Base-by-base conservation (phyloP, 2,797 vertebrate genomes). In the Pangasius mekongensis region DNA sequence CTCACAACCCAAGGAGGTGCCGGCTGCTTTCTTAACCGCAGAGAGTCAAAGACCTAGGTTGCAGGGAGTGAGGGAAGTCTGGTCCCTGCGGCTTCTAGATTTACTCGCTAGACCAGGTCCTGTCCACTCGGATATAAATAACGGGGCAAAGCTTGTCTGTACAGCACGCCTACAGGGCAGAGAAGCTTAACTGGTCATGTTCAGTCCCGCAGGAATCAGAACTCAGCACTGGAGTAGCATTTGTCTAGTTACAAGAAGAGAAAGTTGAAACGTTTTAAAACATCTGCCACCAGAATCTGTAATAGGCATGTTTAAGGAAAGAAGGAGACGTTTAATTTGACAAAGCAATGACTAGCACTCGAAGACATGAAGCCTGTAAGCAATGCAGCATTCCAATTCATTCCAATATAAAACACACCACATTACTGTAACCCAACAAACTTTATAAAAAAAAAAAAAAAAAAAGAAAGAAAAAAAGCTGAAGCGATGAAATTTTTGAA, bases 61-160 rank as follows among this genome's bases (percentile, higher is more conserved):
- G 82, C 64, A 89, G 49, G 69, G 83, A 90, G 78, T 76, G 89
- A 91, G 66, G 87, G 86, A 88, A 88, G 86, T 85, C 86, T 84
- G 90, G 78, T 91, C 84, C 88, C 9, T 2, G 83, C 9, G 80
- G 89, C 71, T 92, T 92, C 88, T 84, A 92, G 86, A 92, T 91
- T 92, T 93, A 94, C 89, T 88, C 30, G 74, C 67, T 69, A 91
- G 88, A 92, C 91, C 90, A 90, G 85, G 76, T 67, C 81, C 84
- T 91, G 92, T 91, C 86, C 86, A 52, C 89, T 91, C 47, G 86
- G 87, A 93, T 91, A 89, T 71, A 92, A 89, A 92, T 89, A 89
- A 77, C 71, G 84, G 84, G 85, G 77, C 73, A 71, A 78, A 69
- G 52, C 54, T 78, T 20, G 82, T 87, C 88, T 89, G 83, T 58